phyloP scores from a whole-genome alignment of 2,888 invertebrate genomes.

The Andrena trimmerana region DNA sequence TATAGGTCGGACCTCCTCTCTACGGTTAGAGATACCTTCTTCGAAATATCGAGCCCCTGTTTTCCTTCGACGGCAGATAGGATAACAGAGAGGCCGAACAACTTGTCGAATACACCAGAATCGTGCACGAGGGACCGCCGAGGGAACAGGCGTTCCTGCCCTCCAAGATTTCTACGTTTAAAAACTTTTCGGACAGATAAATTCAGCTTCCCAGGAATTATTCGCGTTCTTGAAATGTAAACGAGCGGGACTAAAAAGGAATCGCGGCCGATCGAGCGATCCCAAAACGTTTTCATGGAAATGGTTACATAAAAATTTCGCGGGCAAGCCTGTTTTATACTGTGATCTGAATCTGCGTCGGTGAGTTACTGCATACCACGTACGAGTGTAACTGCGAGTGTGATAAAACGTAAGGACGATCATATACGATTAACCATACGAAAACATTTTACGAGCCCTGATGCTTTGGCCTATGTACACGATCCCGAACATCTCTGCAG shows the following conservation, averaged over 20 bases:
- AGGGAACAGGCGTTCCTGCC: neutral
- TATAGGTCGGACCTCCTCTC: slow-evolving; percentile 17
- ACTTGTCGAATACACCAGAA: slow-evolving; percentile 13
- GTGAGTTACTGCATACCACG: neutral
- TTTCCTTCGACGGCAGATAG: slow-evolving; percentile 1
- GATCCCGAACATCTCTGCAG: slow-evolving; percentile 14
- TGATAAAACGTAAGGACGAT: slow-evolving; percentile 47
- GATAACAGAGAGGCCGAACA: slow-evolving; percentile 1
- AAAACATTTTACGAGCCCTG: slow-evolving; percentile 47
- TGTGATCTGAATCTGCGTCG: neutral
- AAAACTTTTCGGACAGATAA: neutral
- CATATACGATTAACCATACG: slow-evolving; percentile 59
- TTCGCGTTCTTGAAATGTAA: neutral
- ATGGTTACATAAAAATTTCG: slow-evolving; percentile 6
- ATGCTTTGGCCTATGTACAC: slow-evolving; percentile 8
- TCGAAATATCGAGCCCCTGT: slow-evolving; percentile 8
- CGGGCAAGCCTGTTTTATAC: slow-evolving; percentile 1
- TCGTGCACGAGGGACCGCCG: neutral
- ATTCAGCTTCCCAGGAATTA: neutral
- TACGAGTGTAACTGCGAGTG: neutral
- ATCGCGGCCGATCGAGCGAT: neutral
- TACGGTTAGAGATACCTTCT: slow-evolving; percentile 12
- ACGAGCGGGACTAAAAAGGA: neutral
- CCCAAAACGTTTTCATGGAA: neutral
- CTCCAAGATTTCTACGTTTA: neutral